Evolutionary conservation across 1,140 invertebrate genomes (phyloP).

Genomic region (Chelonus insularis): DNA sequence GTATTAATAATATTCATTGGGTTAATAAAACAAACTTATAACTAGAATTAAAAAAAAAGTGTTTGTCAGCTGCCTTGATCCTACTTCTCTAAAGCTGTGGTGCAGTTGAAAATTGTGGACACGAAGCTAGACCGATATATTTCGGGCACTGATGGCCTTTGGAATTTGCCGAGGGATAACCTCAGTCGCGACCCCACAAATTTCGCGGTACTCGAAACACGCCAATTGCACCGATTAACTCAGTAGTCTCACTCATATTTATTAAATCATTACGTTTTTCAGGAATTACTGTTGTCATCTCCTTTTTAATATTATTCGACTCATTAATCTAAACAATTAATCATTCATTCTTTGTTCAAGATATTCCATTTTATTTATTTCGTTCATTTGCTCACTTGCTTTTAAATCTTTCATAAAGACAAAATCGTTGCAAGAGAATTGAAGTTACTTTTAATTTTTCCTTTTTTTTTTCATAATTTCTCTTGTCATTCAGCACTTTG

Average conservation of each 20-base stretch:
- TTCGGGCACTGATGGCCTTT: too few species aligned
- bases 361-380: background rate
- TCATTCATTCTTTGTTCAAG: too few species aligned
- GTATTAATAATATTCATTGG: too few species aligned
- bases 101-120: too few species aligned
- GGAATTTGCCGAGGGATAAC: too few species aligned
- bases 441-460: background rate
- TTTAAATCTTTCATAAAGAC: background rate
- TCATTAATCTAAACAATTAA: slow-evolving; percentile 35
- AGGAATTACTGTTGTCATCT: background rate
- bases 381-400: background rate
- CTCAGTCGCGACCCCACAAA: background rate
- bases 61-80: too few species aligned
- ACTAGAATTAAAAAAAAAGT: too few species aligned
- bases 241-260: background rate
- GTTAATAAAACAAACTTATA: too few species aligned
- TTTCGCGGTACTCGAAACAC: background rate
- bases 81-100: too few species aligned
- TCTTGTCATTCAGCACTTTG: slow-evolving; percentile 33
- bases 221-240: background rate
- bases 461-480: background rate
- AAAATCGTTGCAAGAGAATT: background rate
- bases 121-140: too few species aligned
- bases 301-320: slow-evolving; percentile 16
- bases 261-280: background rate